Evolutionary conservation across 2,113 vertebrate species (phyloP).

Genomic region (Plotosus lineatus): DNA sequence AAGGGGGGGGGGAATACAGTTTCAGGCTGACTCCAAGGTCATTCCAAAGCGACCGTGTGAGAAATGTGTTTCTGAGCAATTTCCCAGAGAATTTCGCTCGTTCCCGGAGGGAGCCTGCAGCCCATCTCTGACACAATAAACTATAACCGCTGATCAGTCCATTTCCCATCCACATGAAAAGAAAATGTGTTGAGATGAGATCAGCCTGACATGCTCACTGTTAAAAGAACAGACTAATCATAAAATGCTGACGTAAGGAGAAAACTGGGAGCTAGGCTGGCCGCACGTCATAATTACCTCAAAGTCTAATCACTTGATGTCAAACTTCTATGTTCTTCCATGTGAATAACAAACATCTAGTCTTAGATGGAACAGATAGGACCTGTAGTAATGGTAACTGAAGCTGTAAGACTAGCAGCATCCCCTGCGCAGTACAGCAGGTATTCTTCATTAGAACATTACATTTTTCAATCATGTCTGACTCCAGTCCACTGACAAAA

Average conservation of each 20-base stretch:
- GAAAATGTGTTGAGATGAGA: conserved; percentile 2
- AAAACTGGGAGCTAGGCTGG: neutral
- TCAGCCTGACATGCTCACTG: neutral
- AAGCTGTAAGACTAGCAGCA: neutral
- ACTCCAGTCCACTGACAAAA: neutral
- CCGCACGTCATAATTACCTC: neutral
- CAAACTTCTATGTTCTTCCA: neutral
- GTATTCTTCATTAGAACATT: neutral
- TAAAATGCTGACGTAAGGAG: neutral
- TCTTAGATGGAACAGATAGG: neutral
- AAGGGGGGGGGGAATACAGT: no score
- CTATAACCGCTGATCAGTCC: conserved; percentile 58
- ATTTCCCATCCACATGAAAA: conserved; percentile 42
- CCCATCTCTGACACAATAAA: conserved; percentile 63
- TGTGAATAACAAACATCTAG: neutral
- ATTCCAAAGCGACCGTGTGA: conserved; percentile 49
- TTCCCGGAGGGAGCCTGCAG: conserved; percentile 63
- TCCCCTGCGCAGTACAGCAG: neutral
- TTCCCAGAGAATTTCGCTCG: conserved; percentile 67
- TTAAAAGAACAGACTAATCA: conserved; percentile 33
- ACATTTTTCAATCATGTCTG: conserved; percentile 3
- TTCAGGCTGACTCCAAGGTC: conserved; percentile 53
- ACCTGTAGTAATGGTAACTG: neutral
- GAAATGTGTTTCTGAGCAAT: conserved; percentile 68
- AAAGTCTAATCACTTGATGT: neutral